A percentile compares a stretch with the other conserved stretches of the same genome.
phyloP scores from a whole-genome alignment of 2,113 vertebrate genomes.

The Polypterus bichir region DNA sequence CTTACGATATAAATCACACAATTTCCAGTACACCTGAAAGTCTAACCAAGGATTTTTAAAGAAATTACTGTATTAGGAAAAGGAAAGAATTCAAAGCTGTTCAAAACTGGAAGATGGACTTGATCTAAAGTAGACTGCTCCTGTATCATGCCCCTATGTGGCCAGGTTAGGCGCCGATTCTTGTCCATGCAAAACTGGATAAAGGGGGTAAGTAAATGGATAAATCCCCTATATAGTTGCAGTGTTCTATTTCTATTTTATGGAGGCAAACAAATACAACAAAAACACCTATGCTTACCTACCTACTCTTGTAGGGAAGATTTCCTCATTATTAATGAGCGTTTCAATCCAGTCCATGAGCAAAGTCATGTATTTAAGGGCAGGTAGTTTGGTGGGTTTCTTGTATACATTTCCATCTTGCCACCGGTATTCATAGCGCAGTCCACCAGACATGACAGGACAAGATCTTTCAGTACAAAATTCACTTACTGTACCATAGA shows the following conservation, averaged over 20 bases:
- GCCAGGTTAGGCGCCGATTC: too few relatives aligned
- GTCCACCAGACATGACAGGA: conserved; percentile 87
- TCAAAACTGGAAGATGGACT: too few relatives aligned
- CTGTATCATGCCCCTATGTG: too few relatives aligned
- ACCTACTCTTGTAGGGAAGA: conserved; percentile 94
- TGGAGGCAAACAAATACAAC: not conserved
- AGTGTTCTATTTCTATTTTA: not conserved
- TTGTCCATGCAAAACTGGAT: too few relatives aligned
- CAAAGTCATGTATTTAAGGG: conserved; percentile 84
- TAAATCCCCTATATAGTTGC: too few relatives aligned
- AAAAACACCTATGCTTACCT: conserved; percentile 31
- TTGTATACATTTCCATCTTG: conserved; percentile 82
- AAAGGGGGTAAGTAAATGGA: too few relatives aligned
- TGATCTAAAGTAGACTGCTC: too few relatives aligned
- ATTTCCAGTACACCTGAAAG: too few relatives aligned
- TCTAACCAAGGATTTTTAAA: too few relatives aligned
- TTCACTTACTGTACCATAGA: conserved; percentile 92
- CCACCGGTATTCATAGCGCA: conserved; percentile 91
- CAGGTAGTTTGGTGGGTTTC: conserved; percentile 81
- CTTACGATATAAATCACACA: too few relatives aligned
- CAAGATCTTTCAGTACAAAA: conserved; percentile 79
- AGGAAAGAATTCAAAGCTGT: too few relatives aligned
- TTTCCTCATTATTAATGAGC: conserved; percentile 84
- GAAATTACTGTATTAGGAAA: too few relatives aligned
- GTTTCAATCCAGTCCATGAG: conserved; percentile 97